Percentiles rank a stretch among this genome's conserved stretches.
Evolutionary conservation across 2,888 invertebrate genomes (phyloP).

Genomic region (Eupeodes latifasciatus): DNA sequence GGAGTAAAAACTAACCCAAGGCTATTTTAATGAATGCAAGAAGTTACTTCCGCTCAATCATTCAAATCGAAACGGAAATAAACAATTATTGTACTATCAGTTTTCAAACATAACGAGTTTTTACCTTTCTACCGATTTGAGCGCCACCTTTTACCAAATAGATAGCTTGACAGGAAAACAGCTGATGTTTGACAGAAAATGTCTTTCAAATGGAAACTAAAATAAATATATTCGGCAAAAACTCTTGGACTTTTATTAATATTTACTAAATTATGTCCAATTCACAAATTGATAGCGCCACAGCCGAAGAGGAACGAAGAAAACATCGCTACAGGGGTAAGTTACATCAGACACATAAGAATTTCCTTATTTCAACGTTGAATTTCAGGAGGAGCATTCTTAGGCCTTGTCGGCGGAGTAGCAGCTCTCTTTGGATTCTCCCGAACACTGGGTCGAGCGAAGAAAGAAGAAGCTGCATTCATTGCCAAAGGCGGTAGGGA

Average conservation of each 20-base stretch:
- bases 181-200: slow-evolving; percentile 27
- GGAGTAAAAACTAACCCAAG: not conserved
- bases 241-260: not conserved
- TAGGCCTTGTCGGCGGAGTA: slow-evolving; percentile 86
- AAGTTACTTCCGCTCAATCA: not conserved
- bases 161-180: not conserved
- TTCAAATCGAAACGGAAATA: not conserved
- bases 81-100: too few species aligned
- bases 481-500: slow-evolving; percentile 90
- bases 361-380: not conserved
- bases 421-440: slow-evolving; percentile 93
- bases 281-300: slow-evolving; percentile 42
- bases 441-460: slow-evolving; percentile 90
- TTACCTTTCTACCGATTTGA: too few species aligned
- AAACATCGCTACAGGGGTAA: slow-evolving; percentile 62
- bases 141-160: slow-evolving; percentile 29
- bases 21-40: not conserved
- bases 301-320: slow-evolving; percentile 47
- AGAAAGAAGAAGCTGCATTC: slow-evolving; percentile 91
- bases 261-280: slow-evolving; percentile 52
- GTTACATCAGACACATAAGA: not conserved
- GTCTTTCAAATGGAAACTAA: not conserved
- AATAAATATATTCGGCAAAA: not conserved
- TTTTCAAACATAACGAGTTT: not conserved
- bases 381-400: slow-evolving; percentile 81